Evolutionary conservation across 2,888 invertebrate genomes (phyloP), one percentile per base, ranked within the genome.

Genomic region (Thera obeliscata): DNA sequence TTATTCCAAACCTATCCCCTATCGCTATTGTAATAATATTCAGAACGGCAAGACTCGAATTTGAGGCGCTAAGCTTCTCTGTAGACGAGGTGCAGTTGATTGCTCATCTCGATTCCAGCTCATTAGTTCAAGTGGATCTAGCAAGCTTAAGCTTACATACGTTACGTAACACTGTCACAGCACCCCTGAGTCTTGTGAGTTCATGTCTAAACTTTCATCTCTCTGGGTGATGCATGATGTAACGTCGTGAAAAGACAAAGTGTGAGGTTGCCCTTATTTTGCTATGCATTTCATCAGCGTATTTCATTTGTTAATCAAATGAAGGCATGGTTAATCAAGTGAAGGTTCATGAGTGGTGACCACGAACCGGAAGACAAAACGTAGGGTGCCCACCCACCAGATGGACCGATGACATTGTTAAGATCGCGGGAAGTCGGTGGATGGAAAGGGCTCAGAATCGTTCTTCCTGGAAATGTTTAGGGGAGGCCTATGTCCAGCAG

Each of bases 11-110:
- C 67, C 76, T 76, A 79, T 78, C 77, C 70, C 68, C 57, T 71
- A 75, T 75, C 67, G 73, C 76, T 69, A 78, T 77, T 77, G 76
- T 78, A 78, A 77, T 81, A 81, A 72, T 73, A 80, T 74, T 76
- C 61, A 60, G 65, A 78, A 74, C 54, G 43, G 56, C 54, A 55
- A 56, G 50, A 56, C 50, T 49, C 61, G 61, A 66, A 66, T 62
- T 52, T 49, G 65, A 71, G 56, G 62, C 66, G 68, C 70, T 73
- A 67, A 72, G 70, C 64, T 65, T 60, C 69, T 64, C 43, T 63
- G 74, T 75, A 50, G 66, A 70, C 69, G 63, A 66, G 64, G 58
- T 72, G 73, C 76, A 76, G 70, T 75, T 79, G 78, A 79, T 77
- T 76, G 71, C 72, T 68, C 67, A 71, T 75, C 69, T 83, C 77